Base-by-base conservation (phyloP, 2,113 vertebrate genomes). In the Corythoichthys haematopterus region DNA sequence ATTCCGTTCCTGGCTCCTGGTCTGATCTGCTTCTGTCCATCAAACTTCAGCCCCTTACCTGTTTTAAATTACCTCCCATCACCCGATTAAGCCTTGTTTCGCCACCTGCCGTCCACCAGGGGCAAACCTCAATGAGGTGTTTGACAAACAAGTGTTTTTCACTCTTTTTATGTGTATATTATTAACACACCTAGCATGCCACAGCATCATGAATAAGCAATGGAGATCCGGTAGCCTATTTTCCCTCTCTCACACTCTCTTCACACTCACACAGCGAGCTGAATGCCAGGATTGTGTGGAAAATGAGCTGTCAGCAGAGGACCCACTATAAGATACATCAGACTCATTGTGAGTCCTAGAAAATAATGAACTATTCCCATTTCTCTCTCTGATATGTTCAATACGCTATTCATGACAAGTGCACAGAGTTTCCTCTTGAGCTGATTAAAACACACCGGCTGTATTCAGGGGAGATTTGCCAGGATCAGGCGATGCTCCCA, bases 131-230 rank as follows among this genome's bases (percentile, higher is more conserved):
- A 76, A 78, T 79, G 74, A 79, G 79, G 80, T 89, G 87, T 90
- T 90, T 84, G 78, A 88, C 89, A 91, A 92, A 91, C 87, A 91
- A 88, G 83, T 79, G 84, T 72, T 85, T 89, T 90, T 89, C 84
- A 77, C 82, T 81, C 57, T 80, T 80, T 88, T 91, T 90, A 88
- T 81, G 80, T 68, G 58, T 83, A 88, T 89, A 91, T 91, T 91
- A 91, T 91, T 91, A 91, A 90, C 87, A 90, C 87, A 88, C 87
- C 87, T 91, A 88, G 84, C 85, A 86, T 82, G 79, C 77, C 79
- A 79, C 77, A 61, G 84, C 76, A n/a, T 87, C 89, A 89, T 91
- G 89, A 90, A 92, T 91, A 91, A 89, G 89, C 84, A 90, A 91
- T 90, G 77, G 77, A 82, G 71, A 88, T 81, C 84, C 71, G 52